These are phyloP conservation scores for Holacanthella duospinosa DNA, from an alignment of 2,888 invertebrate genomes.

Conservation along the genomic window DNA sequence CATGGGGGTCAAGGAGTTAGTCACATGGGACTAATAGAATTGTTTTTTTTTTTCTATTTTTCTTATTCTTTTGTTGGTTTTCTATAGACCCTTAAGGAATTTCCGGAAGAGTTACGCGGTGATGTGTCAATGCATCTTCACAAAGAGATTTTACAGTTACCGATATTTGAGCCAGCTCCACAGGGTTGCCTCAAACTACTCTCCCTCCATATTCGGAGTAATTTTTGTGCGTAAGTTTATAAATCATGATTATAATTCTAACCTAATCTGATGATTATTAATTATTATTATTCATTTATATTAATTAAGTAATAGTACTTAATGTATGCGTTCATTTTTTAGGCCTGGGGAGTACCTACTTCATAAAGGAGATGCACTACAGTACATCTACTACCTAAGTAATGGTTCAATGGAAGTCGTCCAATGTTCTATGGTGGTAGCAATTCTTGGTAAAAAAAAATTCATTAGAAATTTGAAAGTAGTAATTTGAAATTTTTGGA, in stretches of 20 bases:
- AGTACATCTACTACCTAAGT: conserved; percentile 88
- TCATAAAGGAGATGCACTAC: conserved; percentile 86
- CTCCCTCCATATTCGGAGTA: conserved; percentile 81
- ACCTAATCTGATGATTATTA: too few relatives aligned
- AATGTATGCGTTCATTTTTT: too few relatives aligned
- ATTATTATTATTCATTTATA: too few relatives aligned
- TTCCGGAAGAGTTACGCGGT: conserved; percentile 88
- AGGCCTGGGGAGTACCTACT: conserved; percentile 71
- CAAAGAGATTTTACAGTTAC: conserved; percentile 82
- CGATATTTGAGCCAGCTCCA: conserved; percentile 87
- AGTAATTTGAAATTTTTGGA: background rate
- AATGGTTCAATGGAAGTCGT: conserved; percentile 97
- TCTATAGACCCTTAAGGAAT: conserved; percentile 86
- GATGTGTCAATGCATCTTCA: conserved; percentile 93
- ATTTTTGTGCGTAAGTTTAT: conserved; percentile 64
- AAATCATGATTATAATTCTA: too few relatives aligned
- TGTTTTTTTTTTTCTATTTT: too few relatives aligned
- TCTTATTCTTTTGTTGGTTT: too few relatives aligned
- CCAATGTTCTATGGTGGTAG: conserved; percentile 91
- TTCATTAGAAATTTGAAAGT: too few relatives aligned
- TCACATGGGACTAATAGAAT: background rate
- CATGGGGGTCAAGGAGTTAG: background rate
- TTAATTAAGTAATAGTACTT: too few relatives aligned
- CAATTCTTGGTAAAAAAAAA: conserved; percentile 77
- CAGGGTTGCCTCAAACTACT: conserved; percentile 88